Evolutionary conservation across 92 coral and sea anemone species (phyloP), one percentile per base, ranked within the genome.

Genomic region (Virgularia gustaviana): DNA sequence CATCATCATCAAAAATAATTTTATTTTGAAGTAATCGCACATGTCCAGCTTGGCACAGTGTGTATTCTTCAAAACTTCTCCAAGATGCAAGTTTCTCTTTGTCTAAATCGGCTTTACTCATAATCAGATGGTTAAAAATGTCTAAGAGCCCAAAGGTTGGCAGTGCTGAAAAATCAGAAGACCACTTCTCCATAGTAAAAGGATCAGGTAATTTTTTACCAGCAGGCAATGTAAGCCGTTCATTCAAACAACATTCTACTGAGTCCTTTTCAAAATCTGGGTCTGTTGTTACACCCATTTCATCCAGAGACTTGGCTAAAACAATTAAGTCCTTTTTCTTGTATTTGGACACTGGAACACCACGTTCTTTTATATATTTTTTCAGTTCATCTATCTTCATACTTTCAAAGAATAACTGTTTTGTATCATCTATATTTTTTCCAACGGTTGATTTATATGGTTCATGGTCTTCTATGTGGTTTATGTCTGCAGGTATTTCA

Each of bases 81-180:
- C 80, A 82, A 22, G 85, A 86, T 13, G 88, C 72, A 70, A 87
- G 85, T 77, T 62, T 65, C 41, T 68, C 79, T 63, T 83, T 83
- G 55, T 87, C 86, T 51, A 70, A 83, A 45, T 80, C 88, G 44
- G 88, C 73, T 65, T 72, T 77, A 63, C 92, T 83, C 82, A 87
- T 59, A 49, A 87, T 83, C 19, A 83, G 73, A 51, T 76, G 86
- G 62, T 87, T 76, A 45, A 87, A 83, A 80, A 80, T 77, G 78
- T 87, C 86, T 77, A 83, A 55, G 52, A 87, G 65, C 32, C 92
- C 85, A 83, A 86, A 86, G 63, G 63, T 75, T 64, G 92, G 88
- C 28, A 87, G 83, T 37, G 81, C 53, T 36, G 81, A 87, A 37
- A 83, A 83, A 59, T 83, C 88, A 80, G 85, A 71, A 44, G 86